phyloP scores from a whole-genome alignment of 2,888 invertebrate genomes.

The Harpagoxenus sublaevis region DNA sequence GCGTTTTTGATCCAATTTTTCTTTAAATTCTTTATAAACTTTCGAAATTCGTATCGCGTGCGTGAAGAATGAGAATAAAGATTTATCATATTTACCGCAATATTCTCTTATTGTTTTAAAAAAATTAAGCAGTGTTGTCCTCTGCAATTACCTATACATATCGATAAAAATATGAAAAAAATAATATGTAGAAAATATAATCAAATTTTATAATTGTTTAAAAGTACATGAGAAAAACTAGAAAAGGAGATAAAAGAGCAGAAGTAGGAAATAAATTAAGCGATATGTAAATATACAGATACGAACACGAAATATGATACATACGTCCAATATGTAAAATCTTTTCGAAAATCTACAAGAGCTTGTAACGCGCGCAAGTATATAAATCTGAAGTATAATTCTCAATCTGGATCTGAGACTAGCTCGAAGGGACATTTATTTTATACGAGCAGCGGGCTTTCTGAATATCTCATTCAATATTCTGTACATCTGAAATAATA shows the following conservation, averaged over 20 bases:
- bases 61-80: no score
- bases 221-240: neutral
- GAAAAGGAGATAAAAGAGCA: neutral
- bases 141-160: neutral
- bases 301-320: neutral
- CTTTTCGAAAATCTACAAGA: slow-evolving; percentile 6
- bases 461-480: neutral
- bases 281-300: slow-evolving; percentile 26
- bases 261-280: neutral
- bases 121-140: neutral
- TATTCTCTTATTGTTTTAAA: neutral
- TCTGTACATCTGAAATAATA: neutral
- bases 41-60: no score
- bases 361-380: slow-evolving; percentile 4
- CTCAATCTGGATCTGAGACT: neutral
- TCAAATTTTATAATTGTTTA: neutral
- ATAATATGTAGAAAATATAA: neutral
- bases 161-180: neutral
- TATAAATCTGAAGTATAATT: slow-evolving; percentile 13
- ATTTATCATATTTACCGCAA: neutral
- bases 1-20: no score
- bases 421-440: neutral
- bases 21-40: no score
- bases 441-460: neutral
- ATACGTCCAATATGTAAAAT: slow-evolving; percentile 12